Evolutionary conservation across 1,140 invertebrate genomes (phyloP).

Genomic region (Arctopsyche grandis): DNA sequence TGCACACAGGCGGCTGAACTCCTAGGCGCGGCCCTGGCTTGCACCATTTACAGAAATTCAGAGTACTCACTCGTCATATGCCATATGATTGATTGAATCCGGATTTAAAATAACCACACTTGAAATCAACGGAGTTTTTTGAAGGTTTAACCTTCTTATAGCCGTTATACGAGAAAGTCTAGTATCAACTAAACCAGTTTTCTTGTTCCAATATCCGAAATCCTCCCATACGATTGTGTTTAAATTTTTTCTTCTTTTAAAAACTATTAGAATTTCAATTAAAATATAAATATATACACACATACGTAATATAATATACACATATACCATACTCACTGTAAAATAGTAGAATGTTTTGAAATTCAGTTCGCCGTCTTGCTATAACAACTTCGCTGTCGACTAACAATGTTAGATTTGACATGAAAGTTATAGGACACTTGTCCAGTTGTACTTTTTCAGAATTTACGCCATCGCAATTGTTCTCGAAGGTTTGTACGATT

Average conservation of each 20-base stretch:
- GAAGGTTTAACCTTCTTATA: constrained; percentile 61
- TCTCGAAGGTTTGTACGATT: neutral
- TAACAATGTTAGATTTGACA: neutral
- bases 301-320: too few species aligned
- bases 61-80: constrained; percentile 61
- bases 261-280: neutral
- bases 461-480: neutral
- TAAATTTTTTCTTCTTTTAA: neutral
- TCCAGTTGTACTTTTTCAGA: neutral
- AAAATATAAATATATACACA: constrained; percentile 1
- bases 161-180: constrained; percentile 52
- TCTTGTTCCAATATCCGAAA: constrained; percentile 58
- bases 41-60: neutral
- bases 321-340: neutral
- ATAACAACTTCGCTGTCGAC: constrained; percentile 18
- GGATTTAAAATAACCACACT: constrained; percentile 69
- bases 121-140: constrained; percentile 60
- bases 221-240: constrained; percentile 56
- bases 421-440: neutral
- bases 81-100: constrained; percentile 69
- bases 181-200: constrained; percentile 52
- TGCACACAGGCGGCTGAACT: too few species aligned
- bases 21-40: too few species aligned
- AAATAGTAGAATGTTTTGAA: neutral
- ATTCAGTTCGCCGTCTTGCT: neutral